Evolutionary conservation across 2,888 invertebrate species (phyloP).

Genomic region (Dinocampus coccinellae): DNA sequence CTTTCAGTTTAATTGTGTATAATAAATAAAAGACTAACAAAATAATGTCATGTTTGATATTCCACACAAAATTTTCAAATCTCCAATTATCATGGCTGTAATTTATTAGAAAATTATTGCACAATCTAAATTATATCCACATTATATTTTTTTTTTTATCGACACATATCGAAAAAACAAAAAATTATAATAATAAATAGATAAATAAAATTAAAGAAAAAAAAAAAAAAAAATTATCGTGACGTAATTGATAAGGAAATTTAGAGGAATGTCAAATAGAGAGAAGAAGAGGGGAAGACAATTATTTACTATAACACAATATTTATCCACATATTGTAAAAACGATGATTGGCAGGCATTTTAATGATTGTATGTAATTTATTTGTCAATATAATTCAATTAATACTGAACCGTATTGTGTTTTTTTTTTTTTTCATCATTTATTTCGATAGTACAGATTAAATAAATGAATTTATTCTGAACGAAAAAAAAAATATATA

Average conservation of each 20-base stretch:
- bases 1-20: too few species aligned
- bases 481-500: too few species aligned
- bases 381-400: background rate
- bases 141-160: background rate
- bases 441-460: too few species aligned
- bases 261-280: conserved; percentile 56
- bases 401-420: background rate
- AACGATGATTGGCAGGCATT: conserved; percentile 60
- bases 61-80: too few species aligned
- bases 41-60: too few species aligned
- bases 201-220: too few species aligned
- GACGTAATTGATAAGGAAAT: background rate
- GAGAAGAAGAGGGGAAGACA: conserved; percentile 66
- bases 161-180: background rate
- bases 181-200: background rate
- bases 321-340: conserved; percentile 63
- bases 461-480: background rate
- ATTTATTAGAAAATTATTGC: background rate
- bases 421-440: background rate
- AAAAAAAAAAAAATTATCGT: too few species aligned
- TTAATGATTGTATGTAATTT: conserved; percentile 6
- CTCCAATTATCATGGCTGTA: too few species aligned
- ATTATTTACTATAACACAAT: conserved; percentile 68
- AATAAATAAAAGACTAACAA: too few species aligned
- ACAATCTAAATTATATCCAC: too few species aligned